These are phyloP conservation scores for Psittacula cyanocephala DNA, from an alignment of 2,113 vertebrate genomes.

Conservation along the genomic window DNA sequence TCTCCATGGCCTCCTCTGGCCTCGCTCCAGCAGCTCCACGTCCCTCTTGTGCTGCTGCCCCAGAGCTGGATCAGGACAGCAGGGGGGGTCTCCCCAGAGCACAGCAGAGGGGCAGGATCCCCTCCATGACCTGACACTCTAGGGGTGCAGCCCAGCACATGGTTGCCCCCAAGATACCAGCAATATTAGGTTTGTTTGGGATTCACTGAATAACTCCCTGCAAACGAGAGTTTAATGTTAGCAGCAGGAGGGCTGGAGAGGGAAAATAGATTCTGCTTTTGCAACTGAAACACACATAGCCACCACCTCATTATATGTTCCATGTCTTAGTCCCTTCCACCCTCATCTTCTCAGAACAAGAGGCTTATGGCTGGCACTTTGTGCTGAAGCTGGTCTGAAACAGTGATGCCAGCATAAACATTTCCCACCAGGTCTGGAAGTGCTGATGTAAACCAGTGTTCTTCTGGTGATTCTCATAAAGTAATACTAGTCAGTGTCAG, in stretches of 20 bases:
- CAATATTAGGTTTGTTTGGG: slow-evolving; percentile 22
- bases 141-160: neutral
- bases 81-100: neutral
- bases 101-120: neutral
- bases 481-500: neutral
- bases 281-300: neutral
- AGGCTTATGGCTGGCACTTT: neutral
- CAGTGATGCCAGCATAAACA: neutral
- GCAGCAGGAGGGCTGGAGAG: neutral
- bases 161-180: neutral
- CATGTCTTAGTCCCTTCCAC: neutral
- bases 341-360: neutral
- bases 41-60: no score
- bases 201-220: slow-evolving; percentile 22
- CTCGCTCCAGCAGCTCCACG: no score
- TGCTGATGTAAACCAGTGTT: neutral
- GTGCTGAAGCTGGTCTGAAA: neutral
- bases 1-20: no score
- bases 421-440: neutral
- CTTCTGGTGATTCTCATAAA: neutral
- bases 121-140: neutral
- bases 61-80: no score
- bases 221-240: neutral
- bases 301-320: rapidly evolving
- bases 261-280: neutral